phyloP scores from a whole-genome alignment of 2,797 vertebrate genomes.

The Coreius guichenoti region DNA sequence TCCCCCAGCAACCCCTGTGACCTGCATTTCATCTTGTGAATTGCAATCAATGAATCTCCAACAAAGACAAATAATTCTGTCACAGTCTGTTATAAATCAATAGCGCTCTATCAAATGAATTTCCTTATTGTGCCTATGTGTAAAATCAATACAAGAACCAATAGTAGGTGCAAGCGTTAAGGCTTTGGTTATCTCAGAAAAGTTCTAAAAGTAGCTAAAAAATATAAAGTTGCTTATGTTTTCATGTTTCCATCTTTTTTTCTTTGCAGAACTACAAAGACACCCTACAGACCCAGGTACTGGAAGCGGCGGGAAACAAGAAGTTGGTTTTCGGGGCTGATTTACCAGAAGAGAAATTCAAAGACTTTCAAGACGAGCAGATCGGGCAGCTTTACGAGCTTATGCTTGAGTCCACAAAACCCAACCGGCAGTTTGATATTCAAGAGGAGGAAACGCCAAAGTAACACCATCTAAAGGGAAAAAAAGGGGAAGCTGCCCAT shows the following conservation, averaged over 20 bases:
- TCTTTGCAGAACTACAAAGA: conserved; percentile 72
- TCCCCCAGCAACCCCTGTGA: conserved; percentile 19
- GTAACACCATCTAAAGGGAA: conserved; percentile 37
- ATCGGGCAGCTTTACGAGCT: conserved; percentile 91
- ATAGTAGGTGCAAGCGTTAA: not conserved
- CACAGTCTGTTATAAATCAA: conserved; percentile 46
- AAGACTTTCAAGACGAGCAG: conserved; percentile 86
- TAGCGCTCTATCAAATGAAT: conserved; percentile 32
- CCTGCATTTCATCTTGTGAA: conserved; percentile 20
- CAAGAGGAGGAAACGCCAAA: conserved; percentile 72
- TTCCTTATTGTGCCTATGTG: conserved; percentile 1
- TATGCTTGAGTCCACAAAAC: conserved; percentile 90
- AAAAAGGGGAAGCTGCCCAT: not conserved
- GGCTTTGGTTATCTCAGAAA: not conserved
- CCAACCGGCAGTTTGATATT: conserved; percentile 81
- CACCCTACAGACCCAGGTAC: conserved; percentile 75
- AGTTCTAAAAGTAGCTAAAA: not conserved
- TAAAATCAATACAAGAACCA: not conserved
- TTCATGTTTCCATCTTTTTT: not conserved
- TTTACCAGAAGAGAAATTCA: conserved; percentile 74
- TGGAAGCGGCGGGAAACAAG: conserved; percentile 59
- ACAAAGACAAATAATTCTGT: conserved; percentile 41
- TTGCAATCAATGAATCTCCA: conserved; percentile 41
- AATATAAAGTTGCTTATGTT: not conserved
- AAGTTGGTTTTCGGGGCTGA: conserved; percentile 63